Evolutionary conservation across 2,113 vertebrate genomes (phyloP), one percentile per base, ranked within the genome.

Genomic region (Antechinus flavipes): DNA sequence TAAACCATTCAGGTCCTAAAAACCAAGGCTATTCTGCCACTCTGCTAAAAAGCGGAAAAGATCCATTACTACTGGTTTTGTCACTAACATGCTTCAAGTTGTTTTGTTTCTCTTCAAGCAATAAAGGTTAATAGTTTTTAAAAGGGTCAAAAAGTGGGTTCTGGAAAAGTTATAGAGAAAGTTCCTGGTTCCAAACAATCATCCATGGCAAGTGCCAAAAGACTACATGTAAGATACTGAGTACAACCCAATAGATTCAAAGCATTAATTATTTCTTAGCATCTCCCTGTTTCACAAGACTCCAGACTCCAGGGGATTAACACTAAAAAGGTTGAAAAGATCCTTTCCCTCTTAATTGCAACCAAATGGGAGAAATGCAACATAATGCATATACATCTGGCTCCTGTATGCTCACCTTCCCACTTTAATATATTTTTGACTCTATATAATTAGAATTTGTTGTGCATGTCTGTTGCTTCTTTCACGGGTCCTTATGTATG

Each of bases 401-500:
- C 30, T 68, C 11, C 12, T 35, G 12, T 14, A 68, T 68, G 35
- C 35, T 68, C 61, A 23, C 3, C 19, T 68, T 61, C 8, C 23
- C 52, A 54, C 68, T 93, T 90, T 52, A 42, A 22, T 53, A 46
- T 92, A 54, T 89, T 96, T 90, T 68, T 61, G 94, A 46, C 26
- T 25, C 10, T 93, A 89, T 90, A 94, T n/a, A 22, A 76, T 47
- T 58, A 26, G 89, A 91, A 42, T 50, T 91, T n/a, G 68, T 91
- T 52, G 94, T 49, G 24, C 54, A 47, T 54, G 2, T 56, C 27
- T 93, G 25, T 94, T 91, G 5, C 42, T 94, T 93, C 42, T 94
- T 84, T 76, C 55, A 89, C 90, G 61, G 95, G 92, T 49, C 16
- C 14, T 92, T 92, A 26, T 91, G 26, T 35, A 91, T 93, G 61